A percentile compares a stretch with the other conserved stretches of the same genome.
Conservation (phyloP, 92 coral and sea anemone species). For the Epizoanthus rinbou region DNA sequence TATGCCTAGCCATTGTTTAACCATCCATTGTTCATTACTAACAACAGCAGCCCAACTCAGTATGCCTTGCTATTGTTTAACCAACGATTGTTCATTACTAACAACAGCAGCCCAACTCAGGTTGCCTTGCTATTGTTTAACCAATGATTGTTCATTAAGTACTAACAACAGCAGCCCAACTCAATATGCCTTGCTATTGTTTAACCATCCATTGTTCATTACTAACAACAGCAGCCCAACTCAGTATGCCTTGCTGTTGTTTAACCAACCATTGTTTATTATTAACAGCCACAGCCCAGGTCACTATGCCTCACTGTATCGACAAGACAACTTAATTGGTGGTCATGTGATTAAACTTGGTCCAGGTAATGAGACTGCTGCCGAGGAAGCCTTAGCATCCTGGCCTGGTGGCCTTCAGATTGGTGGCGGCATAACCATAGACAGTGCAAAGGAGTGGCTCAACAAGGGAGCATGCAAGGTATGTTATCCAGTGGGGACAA, state of each 20-base stretch:
- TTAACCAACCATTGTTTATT: neutral
- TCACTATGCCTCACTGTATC: slow-evolving; percentile 47
- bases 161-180: slow-evolving; percentile 7
- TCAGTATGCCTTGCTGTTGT: slow-evolving; percentile 43
- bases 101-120: slow-evolving; percentile 30
- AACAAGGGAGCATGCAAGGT: slow-evolving; percentile 59
- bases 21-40: neutral
- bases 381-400: slow-evolving; percentile 62
- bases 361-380: slow-evolving; percentile 56
- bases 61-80: slow-evolving; percentile 48
- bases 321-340: slow-evolving; percentile 52
- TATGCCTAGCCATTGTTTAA: slow-evolving; percentile 36
- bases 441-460: slow-evolving; percentile 54
- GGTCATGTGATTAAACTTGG: slow-evolving; percentile 65
- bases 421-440: slow-evolving; percentile 56
- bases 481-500: no score
- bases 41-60: slow-evolving; percentile 31
- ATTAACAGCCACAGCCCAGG: slow-evolving; percentile 30
- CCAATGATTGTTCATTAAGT: neutral
- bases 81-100: neutral
- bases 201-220: neutral
- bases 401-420: slow-evolving; percentile 68
- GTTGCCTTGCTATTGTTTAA: slow-evolving; percentile 31
- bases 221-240: slow-evolving; percentile 23
- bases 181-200: slow-evolving; percentile 39